Conservation (phyloP, 2,113 vertebrate species). For the Plestiodon gilberti region DNA sequence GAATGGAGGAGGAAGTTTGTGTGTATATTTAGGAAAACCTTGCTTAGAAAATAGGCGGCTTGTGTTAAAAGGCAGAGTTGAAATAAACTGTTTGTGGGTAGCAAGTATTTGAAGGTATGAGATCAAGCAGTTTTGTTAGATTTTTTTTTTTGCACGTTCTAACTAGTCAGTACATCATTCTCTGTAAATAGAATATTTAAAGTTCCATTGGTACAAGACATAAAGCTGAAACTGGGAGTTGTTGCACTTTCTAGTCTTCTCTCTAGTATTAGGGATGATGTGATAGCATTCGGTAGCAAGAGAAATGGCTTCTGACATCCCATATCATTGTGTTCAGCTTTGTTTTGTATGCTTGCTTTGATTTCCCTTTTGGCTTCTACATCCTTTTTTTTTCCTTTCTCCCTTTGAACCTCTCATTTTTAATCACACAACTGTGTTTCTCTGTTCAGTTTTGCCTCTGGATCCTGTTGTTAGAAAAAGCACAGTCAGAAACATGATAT, state of each 20-base stretch:
- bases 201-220: constrained; percentile 43
- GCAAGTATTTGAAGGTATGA: constrained; percentile 32
- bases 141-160: constrained; percentile 33
- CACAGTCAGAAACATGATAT: constrained; percentile 28
- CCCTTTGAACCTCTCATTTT: constrained; percentile 8
- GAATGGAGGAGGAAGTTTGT: not conserved
- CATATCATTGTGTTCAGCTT: not conserved
- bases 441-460: constrained; percentile 51
- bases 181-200: constrained; percentile 62
- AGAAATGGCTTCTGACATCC: not conserved
- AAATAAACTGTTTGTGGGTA: constrained; percentile 36
- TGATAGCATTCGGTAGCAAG: not conserved
- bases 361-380: constrained; percentile 38
- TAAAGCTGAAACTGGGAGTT: constrained; percentile 20
- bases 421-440: constrained; percentile 33
- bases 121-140: constrained; percentile 22
- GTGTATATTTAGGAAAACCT: constrained; percentile 28
- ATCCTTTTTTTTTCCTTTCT: constrained; percentile 25
- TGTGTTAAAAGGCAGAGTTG: constrained; percentile 27
- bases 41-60: constrained; percentile 8
- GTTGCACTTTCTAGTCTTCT: not conserved
- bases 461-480: constrained; percentile 19
- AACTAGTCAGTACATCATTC: constrained; percentile 50
- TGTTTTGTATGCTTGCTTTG: constrained; percentile 41
- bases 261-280: not conserved